These are phyloP conservation scores for Abrostola triplasia DNA, from an alignment of 2,888 invertebrate species.

Conservation along the genomic window DNA sequence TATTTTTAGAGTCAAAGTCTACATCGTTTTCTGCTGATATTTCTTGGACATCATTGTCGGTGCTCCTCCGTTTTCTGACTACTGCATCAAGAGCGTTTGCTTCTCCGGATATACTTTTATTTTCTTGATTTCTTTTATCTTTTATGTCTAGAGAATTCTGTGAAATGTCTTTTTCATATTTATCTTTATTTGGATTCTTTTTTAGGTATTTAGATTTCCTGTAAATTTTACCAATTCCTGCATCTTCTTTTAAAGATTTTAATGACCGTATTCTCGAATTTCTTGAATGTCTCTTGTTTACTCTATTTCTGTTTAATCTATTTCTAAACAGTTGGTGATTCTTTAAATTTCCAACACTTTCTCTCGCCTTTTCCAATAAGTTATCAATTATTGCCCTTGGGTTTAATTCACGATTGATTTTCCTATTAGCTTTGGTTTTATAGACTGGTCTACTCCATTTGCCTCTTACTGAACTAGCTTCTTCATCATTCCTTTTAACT, in stretches of 20 bases:
- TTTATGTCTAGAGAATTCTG: conserved; percentile 17
- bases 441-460: conserved; percentile 51
- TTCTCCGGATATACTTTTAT: conserved; percentile 39
- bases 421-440: conserved; percentile 39
- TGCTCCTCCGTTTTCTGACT: conserved; percentile 39
- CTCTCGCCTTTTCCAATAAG: conserved; percentile 54
- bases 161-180: conserved; percentile 14
- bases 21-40: conserved; percentile 69
- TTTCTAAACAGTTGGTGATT: conserved; percentile 30
- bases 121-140: conserved; percentile 20
- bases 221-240: conserved; percentile 26
- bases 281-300: conserved; percentile 50
- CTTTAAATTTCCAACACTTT: conserved; percentile 38
- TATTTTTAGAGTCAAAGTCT: conserved; percentile 53
- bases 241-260: conserved; percentile 16
- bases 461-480: conserved; percentile 39
- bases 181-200: conserved; percentile 39
- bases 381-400: conserved; percentile 57
- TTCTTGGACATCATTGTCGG: conserved; percentile 50
- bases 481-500: conserved; percentile 62
- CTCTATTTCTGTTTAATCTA: conserved; percentile 42
- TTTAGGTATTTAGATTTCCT: conserved; percentile 34
- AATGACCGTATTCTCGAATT: conserved; percentile 25
- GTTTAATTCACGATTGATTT: conserved; percentile 52
- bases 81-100: conserved; percentile 15